phyloP scores from a whole-genome alignment of 2,888 invertebrate genomes.

The Acleris holmiana region DNA sequence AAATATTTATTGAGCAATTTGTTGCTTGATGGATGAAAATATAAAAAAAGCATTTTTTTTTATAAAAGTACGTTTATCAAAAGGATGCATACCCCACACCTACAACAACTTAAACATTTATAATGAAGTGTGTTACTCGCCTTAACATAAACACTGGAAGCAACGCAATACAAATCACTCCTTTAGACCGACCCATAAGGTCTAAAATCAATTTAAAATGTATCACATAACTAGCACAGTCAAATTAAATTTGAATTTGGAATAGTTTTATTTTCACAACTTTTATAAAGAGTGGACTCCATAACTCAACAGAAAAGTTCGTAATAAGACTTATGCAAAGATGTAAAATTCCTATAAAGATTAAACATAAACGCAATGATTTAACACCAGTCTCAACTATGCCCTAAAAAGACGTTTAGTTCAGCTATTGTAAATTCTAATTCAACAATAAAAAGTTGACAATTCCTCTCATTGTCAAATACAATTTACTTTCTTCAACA shows the following conservation, averaged over 20 bases:
- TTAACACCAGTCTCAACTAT: conserved; percentile 3
- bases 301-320: background rate
- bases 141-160: conserved; percentile 29
- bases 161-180: conserved; percentile 10
- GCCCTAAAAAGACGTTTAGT: background rate
- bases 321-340: conserved; percentile 17
- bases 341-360: conserved; percentile 37
- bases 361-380: conserved; percentile 16
- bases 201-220: conserved; percentile 13
- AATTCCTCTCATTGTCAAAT: conserved; percentile 4
- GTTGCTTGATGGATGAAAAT: no score
- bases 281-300: conserved; percentile 7
- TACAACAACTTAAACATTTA: background rate
- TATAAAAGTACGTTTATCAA: no score
- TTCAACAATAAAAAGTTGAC: background rate
- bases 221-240: conserved; percentile 8
- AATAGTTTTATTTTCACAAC: conserved; percentile 5
- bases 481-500: conserved; percentile 5
- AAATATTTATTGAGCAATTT: no score
- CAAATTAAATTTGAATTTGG: conserved; percentile 7
- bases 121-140: conserved; percentile 19
- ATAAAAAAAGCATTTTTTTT: no score
- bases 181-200: conserved; percentile 27
- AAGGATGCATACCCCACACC: no score
- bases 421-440: background rate